Evolutionary conservation across 2,888 invertebrate species (phyloP), one percentile per base, ranked within the genome.

Genomic region (Eupithecia inturbata): DNA sequence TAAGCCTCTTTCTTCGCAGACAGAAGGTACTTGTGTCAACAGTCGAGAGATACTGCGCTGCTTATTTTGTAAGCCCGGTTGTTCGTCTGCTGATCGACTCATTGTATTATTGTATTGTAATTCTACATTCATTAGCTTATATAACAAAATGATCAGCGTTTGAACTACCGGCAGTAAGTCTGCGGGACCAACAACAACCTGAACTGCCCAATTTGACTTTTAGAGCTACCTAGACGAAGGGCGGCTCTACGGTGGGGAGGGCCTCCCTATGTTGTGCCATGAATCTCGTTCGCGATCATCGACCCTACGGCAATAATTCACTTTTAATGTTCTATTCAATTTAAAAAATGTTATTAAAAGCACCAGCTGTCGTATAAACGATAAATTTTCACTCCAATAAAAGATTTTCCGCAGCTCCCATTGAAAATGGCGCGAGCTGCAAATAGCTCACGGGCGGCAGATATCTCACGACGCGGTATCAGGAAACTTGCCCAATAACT

Each of bases 401-500:
- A 53, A 19, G n/a, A n/a, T 45, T 45, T n/a, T 45, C 45, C 45
- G 14, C 41, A 49, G 49, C 22, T 53, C 22, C 49, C 53, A 53
- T 22, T n/a, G n/a, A 53, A 53, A 53, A 53, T 53, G 53, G 53
- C 22, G 22, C 53, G 22, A 53, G 53, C 53, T 3, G 22, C 3
- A 53, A 53, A 45, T 19, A 45, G 19, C 45, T 45, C 45, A 45
- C 45, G 45, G 2, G 45, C 45, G 19, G 45, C 45, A 19, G 45
- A 53, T 53, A 49, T 49, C 49, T 49, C n/a, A 49, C 49, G 49
- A 9, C 36, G 45, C 19, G 49, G n/a, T 49, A 53, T 53, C 53
- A 53, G 53, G 53, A 22, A 53, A 53, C 53, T 53, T 53, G 53
- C n/a, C 53, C 53, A 53, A 53, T 53, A 53, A 22, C 53, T 53